Evolutionary conservation across 2,888 invertebrate genomes (phyloP), one percentile per base, ranked within the genome.

Genomic region (Polyploca ridens): DNA sequence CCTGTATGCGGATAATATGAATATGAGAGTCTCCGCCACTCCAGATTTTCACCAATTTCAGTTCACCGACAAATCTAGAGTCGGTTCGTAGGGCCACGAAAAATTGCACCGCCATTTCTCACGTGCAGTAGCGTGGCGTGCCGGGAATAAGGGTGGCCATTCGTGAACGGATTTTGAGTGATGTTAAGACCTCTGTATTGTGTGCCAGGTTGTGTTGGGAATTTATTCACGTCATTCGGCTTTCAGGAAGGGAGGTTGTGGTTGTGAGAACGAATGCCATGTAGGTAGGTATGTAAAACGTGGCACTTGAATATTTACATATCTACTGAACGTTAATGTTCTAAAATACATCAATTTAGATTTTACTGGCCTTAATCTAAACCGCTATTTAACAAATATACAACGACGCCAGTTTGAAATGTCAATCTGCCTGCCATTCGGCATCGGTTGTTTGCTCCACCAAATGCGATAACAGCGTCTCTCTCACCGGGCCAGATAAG

Each of bases 81-180:
- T 13, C 41, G 13, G 5, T 13, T 41, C 3, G 41, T 41, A 41
- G 41, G 13, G 13, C 41, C 13, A 62, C 58, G 66, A 70, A 70
- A 69, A 70, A 67, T 68, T 67, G 63, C 66, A 64, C 60, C 62
- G 64, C 58, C 67, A 67, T 66, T 67, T 66, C 63, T 68, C 68
- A 66, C 62, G 63, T 69, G 65, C 66, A 68, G 64, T 65, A 62
- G 58, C 63, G 58, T 62, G 60, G 59, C n/a, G 54, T 27, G 41
- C 41, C 16, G 58, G n/a, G 62, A 33, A 11, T 57, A 58, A 62
- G 62, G 63, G 66, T 62, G 58, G 54, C 14, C 57, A 63, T 58
- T 54, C 54, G 54, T 54, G 54, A 54, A 54, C 54, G 10, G 54
- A 54, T 54, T 54, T 19, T 19, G 54, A 54, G 54, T 16, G 54